phyloP scores from a whole-genome alignment of 1,140 invertebrate species.

The Chrysomallon squamiferum region DNA sequence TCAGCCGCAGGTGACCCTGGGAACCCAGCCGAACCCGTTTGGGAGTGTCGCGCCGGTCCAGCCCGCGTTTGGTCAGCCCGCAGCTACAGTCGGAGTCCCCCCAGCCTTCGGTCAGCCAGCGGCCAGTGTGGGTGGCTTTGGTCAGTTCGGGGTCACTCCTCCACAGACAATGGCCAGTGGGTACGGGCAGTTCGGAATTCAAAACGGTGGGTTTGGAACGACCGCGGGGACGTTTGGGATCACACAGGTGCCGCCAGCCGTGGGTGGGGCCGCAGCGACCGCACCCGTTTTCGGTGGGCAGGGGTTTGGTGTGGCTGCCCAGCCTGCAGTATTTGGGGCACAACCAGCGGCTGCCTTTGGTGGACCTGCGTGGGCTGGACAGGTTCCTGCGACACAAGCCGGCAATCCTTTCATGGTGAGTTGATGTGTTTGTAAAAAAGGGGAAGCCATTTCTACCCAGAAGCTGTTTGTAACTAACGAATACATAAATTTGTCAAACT shows the following conservation, averaged over 20 bases:
- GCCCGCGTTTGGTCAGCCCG: slow-evolving; percentile 2
- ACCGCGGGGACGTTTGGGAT: slow-evolving; percentile 3
- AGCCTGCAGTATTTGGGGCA: not conserved
- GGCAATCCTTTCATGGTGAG: slow-evolving; percentile 47
- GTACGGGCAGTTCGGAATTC: slow-evolving; percentile 5
- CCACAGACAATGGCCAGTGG: not conserved
- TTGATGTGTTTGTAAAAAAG: not conserved
- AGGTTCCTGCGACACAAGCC: slow-evolving; percentile 12
- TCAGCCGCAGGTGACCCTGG: not conserved
- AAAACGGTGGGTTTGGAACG: slow-evolving; percentile 8
- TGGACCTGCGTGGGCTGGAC: slow-evolving; percentile 4
- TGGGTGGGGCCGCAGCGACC: not conserved
- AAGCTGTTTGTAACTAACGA: too few species aligned
- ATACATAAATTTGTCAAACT: too few species aligned
- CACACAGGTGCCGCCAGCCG: not conserved
- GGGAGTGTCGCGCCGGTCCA: slow-evolving; percentile 12
- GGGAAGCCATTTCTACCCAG: too few species aligned
- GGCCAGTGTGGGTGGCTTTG: slow-evolving; percentile 22
- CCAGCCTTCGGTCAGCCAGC: slow-evolving; percentile 19
- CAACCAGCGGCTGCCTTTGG: slow-evolving; percentile 19
- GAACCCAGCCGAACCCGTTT: slow-evolving; percentile 24
- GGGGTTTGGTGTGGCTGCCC: slow-evolving; percentile 16
- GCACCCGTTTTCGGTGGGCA: not conserved
- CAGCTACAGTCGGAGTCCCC: slow-evolving; percentile 15
- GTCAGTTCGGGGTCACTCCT: slow-evolving; percentile 13